A percentile compares a stretch with the other conserved stretches of the same genome.
Conservation (phyloP, 2,888 invertebrate genomes). For the Troilus luridus region DNA sequence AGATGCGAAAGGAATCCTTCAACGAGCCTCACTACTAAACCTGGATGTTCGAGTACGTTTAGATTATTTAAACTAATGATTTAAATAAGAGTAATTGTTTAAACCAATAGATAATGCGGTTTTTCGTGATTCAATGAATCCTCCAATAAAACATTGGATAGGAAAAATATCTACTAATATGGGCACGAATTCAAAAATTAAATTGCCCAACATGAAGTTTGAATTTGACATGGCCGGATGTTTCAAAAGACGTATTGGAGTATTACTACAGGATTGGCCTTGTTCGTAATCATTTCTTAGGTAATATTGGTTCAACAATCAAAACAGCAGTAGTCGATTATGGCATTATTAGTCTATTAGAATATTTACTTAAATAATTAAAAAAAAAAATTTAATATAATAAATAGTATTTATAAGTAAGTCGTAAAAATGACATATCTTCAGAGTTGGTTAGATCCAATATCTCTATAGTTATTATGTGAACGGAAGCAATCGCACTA, state of each 20-base stretch:
- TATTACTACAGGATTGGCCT: neutral
- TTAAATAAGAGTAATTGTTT: too few species aligned
- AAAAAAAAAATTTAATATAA: neutral
- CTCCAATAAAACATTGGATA: too few species aligned
- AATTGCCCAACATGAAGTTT: neutral
- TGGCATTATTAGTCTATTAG: neutral
- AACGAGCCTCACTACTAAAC: too few species aligned
- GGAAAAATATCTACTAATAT: neutral
- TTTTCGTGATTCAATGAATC: too few species aligned
- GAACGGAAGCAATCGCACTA: too few species aligned
- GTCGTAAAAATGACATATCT: neutral
- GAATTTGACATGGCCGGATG: neutral
- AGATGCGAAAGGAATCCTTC: too few species aligned
- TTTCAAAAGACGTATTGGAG: conserved; percentile 2
- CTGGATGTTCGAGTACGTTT: too few species aligned
- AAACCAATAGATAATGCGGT: too few species aligned
- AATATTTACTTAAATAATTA: neutral
- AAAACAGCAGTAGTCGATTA: neutral
- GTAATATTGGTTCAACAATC: neutral
- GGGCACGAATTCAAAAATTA: neutral
- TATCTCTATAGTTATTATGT: too few species aligned
- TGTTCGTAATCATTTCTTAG: conserved; percentile 13
- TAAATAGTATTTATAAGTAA: neutral
- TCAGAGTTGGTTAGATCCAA: neutral
- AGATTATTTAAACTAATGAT: too few species aligned